phyloP scores from a whole-genome alignment of 2,797 vertebrate species.

The Trachurus trachurus region DNA sequence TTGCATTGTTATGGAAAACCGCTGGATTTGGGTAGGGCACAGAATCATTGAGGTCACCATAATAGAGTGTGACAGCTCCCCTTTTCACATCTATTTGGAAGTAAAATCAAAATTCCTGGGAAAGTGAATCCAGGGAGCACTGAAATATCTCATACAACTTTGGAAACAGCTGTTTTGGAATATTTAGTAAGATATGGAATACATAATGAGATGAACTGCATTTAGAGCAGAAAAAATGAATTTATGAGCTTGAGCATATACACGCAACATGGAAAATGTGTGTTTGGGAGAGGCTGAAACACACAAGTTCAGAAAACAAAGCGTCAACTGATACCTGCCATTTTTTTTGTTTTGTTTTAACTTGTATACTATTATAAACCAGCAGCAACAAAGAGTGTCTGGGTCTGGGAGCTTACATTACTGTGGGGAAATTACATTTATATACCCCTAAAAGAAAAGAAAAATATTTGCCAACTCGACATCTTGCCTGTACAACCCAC shows the following conservation, averaged over 20 bases:
- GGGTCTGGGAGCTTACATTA: not conserved
- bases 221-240: slow-evolving; percentile 15
- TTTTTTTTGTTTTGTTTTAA: slow-evolving; percentile 18
- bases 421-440: slow-evolving; percentile 35
- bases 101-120: slow-evolving; percentile 84
- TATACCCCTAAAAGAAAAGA: slow-evolving; percentile 29
- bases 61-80: slow-evolving; percentile 85
- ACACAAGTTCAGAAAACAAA: not conserved
- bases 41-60: slow-evolving; percentile 84
- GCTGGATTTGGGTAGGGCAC: slow-evolving; percentile 82
- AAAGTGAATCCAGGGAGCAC: slow-evolving; percentile 74
- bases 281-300: slow-evolving; percentile 2
- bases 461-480: slow-evolving; percentile 58
- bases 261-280: not conserved
- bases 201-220: slow-evolving; percentile 45
- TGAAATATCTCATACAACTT: slow-evolving; percentile 67
- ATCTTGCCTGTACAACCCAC: slow-evolving; percentile 59
- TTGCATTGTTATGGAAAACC: slow-evolving; percentile 86
- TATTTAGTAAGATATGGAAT: slow-evolving; percentile 35
- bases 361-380: slow-evolving; percentile 7
- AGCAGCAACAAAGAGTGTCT: not conserved
- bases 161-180: slow-evolving; percentile 72
- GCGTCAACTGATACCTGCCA: not conserved
- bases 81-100: slow-evolving; percentile 84
- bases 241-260: not conserved